These are phyloP conservation scores for Axea sp. DNA, from an alignment of 2,888 invertebrate species.

Conservation along the genomic window DNA sequence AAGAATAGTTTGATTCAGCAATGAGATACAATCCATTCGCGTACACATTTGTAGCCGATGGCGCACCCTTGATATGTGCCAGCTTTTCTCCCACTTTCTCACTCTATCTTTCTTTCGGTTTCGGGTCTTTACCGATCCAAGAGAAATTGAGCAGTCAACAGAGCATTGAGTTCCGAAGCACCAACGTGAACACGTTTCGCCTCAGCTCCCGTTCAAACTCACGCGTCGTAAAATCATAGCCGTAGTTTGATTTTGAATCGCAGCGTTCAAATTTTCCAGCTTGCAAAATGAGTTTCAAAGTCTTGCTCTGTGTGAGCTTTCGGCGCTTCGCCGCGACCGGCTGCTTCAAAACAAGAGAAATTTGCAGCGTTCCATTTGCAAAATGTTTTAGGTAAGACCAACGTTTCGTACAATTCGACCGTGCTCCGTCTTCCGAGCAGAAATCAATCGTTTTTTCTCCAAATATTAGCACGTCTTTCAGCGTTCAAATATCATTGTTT, in stretches of 20 bases:
- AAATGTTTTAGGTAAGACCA: conserved; percentile 74
- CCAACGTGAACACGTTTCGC: conserved; percentile 32
- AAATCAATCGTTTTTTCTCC: too few species aligned
- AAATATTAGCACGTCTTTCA: too few species aligned
- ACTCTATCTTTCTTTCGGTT: conserved; percentile 33
- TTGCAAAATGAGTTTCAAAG: conserved; percentile 70
- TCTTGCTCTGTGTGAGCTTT: conserved; percentile 68
- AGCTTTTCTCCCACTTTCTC: conserved; percentile 52
- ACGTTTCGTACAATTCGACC: too few species aligned
- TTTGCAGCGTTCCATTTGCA: conserved; percentile 66
- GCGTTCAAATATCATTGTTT: too few species aligned
- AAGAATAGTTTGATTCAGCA: neutral
- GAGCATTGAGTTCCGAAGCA: conserved; percentile 50
- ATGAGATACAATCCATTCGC: conserved; percentile 26
- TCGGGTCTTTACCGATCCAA: conserved; percentile 42
- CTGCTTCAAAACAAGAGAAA: conserved; percentile 60
- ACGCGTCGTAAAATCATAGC: neutral
- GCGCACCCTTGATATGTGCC: conserved; percentile 50
- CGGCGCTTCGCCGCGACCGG: conserved; percentile 63
- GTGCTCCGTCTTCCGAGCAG: too few species aligned
- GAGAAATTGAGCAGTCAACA: conserved; percentile 26
- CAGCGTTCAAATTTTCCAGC: conserved; percentile 1
- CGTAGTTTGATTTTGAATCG: neutral
- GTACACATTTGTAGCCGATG: conserved; percentile 36
- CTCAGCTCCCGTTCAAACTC: neutral